Evolutionary conservation across 2,888 invertebrate genomes (phyloP), one percentile per base, ranked within the genome.

Genomic region (Rhogogaster chlorosoma): DNA sequence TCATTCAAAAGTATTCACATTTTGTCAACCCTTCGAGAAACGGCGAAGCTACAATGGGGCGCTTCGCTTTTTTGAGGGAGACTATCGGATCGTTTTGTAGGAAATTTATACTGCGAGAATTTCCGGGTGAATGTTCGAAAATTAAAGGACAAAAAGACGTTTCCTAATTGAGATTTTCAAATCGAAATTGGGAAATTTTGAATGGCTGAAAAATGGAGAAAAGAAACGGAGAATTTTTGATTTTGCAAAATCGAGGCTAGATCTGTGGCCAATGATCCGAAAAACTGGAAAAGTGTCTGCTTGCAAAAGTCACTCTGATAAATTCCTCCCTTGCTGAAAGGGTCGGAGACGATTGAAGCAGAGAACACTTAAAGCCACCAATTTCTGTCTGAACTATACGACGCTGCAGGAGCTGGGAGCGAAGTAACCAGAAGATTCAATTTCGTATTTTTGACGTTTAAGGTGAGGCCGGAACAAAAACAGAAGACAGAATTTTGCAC

Each of bases 301-400:
- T 61, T 12, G 61, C 22, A 57, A 57, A 3, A 57, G 26, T 61
- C 22, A 61, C 61, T 61, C 61, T 22, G 10, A 2, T 61, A 26
- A 22, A 61, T 61, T 61, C 61, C 61, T 61, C 61, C 22, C 26
- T 10, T 61, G 6, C 26, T 61, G 4, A 61, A 61, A 61, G 61
- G 61, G 61, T 61, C 61, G 61, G 7, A 61, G 61, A 61, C 61
- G 61, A 61, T 61, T 61, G 61, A 61, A 61, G 22, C 61, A 9
- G 61, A 26, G 61, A 26, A 61, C 26, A 61, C 61, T 61, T 3
- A 26, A 22, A 61, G 22, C 26, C 61, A 22, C 61, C 61, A 61
- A 61, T 61, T n/a, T 49, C 26, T 22, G 26, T 22, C 61, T 12
- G 22, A 61, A 61, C 61, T 9, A n/a, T n/a, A 61, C 22, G 49